Conservation (phyloP, 2,797 vertebrate species). For the Nyctalus aviator region DNA sequence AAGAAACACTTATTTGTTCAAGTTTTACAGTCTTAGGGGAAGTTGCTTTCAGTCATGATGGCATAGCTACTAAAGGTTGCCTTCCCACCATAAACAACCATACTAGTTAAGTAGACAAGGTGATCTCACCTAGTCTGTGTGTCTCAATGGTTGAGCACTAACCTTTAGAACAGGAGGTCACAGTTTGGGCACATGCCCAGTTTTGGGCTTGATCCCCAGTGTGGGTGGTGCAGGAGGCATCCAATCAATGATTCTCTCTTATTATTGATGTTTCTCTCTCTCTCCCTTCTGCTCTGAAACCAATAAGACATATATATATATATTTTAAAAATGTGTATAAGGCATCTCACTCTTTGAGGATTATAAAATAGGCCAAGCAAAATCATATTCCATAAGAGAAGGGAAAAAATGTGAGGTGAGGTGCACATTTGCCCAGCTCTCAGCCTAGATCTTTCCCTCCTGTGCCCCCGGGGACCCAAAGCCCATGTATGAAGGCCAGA, state of each 20-base stretch:
- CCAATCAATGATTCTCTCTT: too few relatives aligned
- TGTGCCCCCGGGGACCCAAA: neutral
- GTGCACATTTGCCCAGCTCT: neutral
- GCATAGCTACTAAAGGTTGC: neutral
- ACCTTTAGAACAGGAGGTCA: too few relatives aligned
- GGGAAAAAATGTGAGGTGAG: neutral
- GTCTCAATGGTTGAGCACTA: too few relatives aligned
- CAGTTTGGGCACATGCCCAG: too few relatives aligned
- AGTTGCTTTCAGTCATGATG: neutral
- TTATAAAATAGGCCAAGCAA: conserved; percentile 6
- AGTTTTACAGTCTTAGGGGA: neutral
- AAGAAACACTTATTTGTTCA: neutral
- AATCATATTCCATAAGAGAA: neutral
- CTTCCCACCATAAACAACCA: neutral
- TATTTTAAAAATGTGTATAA: neutral
- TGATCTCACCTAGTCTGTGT: neutral
- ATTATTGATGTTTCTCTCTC: too few relatives aligned
- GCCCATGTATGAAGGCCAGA: neutral
- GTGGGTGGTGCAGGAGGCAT: too few relatives aligned
- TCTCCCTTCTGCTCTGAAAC: too few relatives aligned
- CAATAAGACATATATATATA: too few relatives aligned
- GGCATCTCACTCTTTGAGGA: neutral
- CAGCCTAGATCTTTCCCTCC: neutral
- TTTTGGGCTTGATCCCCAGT: too few relatives aligned
- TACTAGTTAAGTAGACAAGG: neutral